These are phyloP conservation scores for Isotomurus palustris DNA, from an alignment of 2,888 invertebrate species.

Conservation along the genomic window DNA sequence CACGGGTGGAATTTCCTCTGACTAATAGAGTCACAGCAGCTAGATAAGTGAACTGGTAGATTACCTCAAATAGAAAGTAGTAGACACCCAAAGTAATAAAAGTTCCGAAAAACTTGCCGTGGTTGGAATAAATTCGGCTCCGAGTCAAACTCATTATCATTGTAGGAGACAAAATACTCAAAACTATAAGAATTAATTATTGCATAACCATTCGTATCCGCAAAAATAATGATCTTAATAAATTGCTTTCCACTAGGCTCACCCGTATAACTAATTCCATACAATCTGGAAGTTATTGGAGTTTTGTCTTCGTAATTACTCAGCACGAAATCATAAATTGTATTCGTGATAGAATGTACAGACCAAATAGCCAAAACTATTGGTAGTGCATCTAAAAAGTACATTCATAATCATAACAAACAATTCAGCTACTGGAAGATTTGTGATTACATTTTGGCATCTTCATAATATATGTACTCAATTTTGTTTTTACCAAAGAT, in stretches of 20 bases:
- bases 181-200: not conserved
- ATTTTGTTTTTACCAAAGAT: not conserved
- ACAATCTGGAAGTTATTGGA: not conserved
- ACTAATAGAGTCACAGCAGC: not conserved
- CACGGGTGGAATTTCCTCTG: not conserved
- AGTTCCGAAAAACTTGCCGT: not conserved
- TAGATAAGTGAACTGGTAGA: slow-evolving; percentile 5
- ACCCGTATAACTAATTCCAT: slow-evolving; percentile 8
- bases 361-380: not conserved
- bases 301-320: not conserved
- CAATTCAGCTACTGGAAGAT: no score
- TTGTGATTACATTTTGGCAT: not conserved
- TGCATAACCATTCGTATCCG: no score
- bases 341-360: not conserved
- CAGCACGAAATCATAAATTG: slow-evolving; percentile 3
- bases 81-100: not conserved
- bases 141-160: not conserved
- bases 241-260: not conserved
- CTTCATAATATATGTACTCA: not conserved
- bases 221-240: not conserved
- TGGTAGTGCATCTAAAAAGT: not conserved
- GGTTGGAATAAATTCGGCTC: not conserved
- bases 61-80: slow-evolving; percentile 4
- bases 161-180: not conserved
- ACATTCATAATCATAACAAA: no score